Base-by-base conservation (phyloP, 2,888 invertebrate species). In the Ormia ochracea region DNA sequence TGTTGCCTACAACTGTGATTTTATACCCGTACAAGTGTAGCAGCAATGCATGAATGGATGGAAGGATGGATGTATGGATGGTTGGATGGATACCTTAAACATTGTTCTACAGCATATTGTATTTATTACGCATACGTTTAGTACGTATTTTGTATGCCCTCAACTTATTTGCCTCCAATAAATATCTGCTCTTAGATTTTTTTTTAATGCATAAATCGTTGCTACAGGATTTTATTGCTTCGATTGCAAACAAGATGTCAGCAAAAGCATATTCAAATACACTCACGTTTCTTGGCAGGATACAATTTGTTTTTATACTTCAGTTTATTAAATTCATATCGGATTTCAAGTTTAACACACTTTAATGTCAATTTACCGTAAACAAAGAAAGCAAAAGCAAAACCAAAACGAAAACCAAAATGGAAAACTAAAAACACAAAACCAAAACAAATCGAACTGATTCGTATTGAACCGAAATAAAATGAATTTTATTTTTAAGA, bases 1-100 rank as follows among this genome's bases (percentile, higher is more conserved):
- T 80, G 80, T 80, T 80, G 80, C 75, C 76, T 80, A 54, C 65
- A 58, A 21, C 52, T 63, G 63, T 65, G 74, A 80, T 68, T 76
- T 80, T 28, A 36, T 58, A 14, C 45, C 33, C 38, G 43, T 23
- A 26, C 58, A 69, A 41, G 48, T 36, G 14, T 36, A 59, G 23
- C n/a, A n/a, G n/a, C n/a, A n/a, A n/a, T n/a, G n/a, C n/a, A n/a
- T n/a, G n/a, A n/a, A n/a, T n/a, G n/a, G n/a, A n/a, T n/a, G n/a
- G n/a, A n/a, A n/a, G n/a, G n/a, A n/a, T n/a, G n/a, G n/a, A n/a
- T n/a, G n/a, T n/a, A n/a, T n/a, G n/a, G n/a, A n/a, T n/a, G n/a
- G n/a, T n/a, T n/a, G n/a, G n/a, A n/a, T n/a, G n/a, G 33, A 21
- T 50, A 56, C 48, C 61, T 56, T 43, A 23, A 54, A 45, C 17